Conservation (phyloP, 2,888 invertebrate genomes). For the Agonopterix alstromeriana region DNA sequence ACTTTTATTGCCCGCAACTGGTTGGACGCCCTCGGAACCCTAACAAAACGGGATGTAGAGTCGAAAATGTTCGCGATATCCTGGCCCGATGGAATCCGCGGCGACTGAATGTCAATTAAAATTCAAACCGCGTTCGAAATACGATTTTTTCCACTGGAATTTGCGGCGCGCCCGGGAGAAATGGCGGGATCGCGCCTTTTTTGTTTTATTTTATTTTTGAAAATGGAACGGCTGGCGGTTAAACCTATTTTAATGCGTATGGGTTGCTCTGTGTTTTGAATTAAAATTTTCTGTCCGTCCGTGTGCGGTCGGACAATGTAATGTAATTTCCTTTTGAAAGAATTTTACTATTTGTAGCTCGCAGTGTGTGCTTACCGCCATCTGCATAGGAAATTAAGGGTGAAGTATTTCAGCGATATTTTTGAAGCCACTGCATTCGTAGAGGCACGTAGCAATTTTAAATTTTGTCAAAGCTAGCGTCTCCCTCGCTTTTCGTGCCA, state of each 20-base stretch:
- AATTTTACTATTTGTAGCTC: slow-evolving; percentile 8
- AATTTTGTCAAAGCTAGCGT: slow-evolving; percentile 17
- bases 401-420: background rate
- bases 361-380: slow-evolving; percentile 1
- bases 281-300: slow-evolving; percentile 59
- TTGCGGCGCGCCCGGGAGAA: slow-evolving; percentile 69
- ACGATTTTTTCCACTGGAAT: slow-evolving; percentile 76
- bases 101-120: slow-evolving; percentile 74
- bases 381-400: slow-evolving; percentile 9
- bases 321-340: slow-evolving; percentile 63
- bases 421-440: slow-evolving; percentile 1
- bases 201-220: slow-evolving; percentile 71
- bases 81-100: slow-evolving; percentile 36
- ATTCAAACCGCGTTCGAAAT: slow-evolving; percentile 77
- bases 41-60: slow-evolving; percentile 46
- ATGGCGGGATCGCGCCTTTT: slow-evolving; percentile 71
- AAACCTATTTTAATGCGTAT: slow-evolving; percentile 75
- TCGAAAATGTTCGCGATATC: slow-evolving; percentile 55
- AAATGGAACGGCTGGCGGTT: slow-evolving; percentile 72
- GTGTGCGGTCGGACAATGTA: slow-evolving; percentile 58
- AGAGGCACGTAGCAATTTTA: slow-evolving; percentile 7
- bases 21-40: slow-evolving; percentile 38
- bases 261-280: slow-evolving; percentile 71
- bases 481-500: slow-evolving; percentile 44
- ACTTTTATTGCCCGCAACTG: slow-evolving; percentile 51